A percentile compares a stretch with the other conserved stretches of the same genome.
These are phyloP conservation scores for Polyommatus iphigenia DNA, from an alignment of 2,888 invertebrate species.

Conservation along the genomic window DNA sequence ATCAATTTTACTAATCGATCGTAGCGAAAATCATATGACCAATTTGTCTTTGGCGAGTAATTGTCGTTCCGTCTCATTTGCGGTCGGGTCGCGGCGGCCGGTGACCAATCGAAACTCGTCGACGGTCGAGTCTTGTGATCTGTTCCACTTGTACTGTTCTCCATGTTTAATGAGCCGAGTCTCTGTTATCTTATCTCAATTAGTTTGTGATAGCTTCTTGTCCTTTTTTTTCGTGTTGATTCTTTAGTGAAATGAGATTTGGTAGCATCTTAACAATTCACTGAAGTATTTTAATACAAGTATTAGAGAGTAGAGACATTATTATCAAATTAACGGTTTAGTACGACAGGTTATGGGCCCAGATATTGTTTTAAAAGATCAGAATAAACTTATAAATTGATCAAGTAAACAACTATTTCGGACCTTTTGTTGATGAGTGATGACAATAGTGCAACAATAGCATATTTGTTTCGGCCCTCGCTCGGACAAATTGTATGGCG, in stretches of 20 bases:
- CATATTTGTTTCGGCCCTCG: conserved; percentile 1
- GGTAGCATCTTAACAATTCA: background rate
- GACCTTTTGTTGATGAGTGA: background rate
- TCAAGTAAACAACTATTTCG: background rate
- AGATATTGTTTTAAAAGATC: background rate
- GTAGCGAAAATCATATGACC: conserved; percentile 3
- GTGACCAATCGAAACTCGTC: conserved; percentile 8
- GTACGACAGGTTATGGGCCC: background rate
- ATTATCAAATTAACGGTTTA: background rate
- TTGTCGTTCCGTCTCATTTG: conserved; percentile 27
- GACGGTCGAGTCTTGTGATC: conserved; percentile 1
- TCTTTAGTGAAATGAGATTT: background rate
- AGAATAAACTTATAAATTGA: background rate
- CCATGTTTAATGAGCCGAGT: background rate
- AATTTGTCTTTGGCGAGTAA: background rate
- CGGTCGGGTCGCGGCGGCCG: background rate
- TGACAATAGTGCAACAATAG: background rate
- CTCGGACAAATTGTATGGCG: conserved; percentile 8
- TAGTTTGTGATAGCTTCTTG: background rate
- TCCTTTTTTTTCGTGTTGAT: background rate
- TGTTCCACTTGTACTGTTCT: conserved; percentile 14
- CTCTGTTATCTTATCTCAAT: conserved; percentile 18
- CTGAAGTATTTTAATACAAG: background rate
- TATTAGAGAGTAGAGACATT: background rate
- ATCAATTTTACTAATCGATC: conserved; percentile 4